These are phyloP conservation scores for Haliaeetus leucogaster DNA, from an alignment of 2,113 vertebrate genomes.

Conservation along the genomic window DNA sequence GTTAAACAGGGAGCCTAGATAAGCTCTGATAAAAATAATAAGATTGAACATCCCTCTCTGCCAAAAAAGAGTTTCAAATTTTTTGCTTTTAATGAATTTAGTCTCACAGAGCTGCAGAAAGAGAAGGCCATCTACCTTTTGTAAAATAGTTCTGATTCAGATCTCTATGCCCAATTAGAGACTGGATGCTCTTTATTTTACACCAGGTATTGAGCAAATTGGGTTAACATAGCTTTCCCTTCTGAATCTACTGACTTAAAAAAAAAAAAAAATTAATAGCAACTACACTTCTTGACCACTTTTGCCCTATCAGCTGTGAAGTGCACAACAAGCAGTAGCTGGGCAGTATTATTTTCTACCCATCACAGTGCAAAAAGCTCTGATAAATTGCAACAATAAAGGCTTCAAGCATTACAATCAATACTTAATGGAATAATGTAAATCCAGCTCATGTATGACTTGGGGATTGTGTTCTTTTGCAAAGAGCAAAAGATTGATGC, in stretches of 20 bases:
- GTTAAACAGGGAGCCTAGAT: neutral
- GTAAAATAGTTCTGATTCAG: neutral
- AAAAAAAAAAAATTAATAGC: neutral
- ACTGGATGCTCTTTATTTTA: neutral
- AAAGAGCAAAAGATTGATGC: conserved; percentile 56
- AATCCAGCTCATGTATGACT: conserved; percentile 34
- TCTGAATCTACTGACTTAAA: neutral
- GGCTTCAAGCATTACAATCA: conserved; percentile 56
- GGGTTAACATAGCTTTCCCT: neutral
- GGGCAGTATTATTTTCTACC: conserved; percentile 28
- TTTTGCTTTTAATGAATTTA: neutral
- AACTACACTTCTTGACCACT: neutral
- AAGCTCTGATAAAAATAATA: neutral
- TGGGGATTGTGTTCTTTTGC: conserved; percentile 35
- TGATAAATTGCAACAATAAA: conserved; percentile 64
- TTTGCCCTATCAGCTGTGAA: neutral
- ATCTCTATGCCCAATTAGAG: neutral
- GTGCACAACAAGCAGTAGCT: neutral
- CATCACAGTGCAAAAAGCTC: conserved; percentile 29
- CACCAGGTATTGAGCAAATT: neutral
- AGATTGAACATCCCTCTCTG: neutral
- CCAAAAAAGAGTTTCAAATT: neutral
- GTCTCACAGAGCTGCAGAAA: neutral
- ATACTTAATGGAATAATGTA: conserved; percentile 66
- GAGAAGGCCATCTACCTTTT: neutral